Base-by-base conservation (phyloP, 2,113 vertebrate species). In the Triplophysa tibetana region DNA sequence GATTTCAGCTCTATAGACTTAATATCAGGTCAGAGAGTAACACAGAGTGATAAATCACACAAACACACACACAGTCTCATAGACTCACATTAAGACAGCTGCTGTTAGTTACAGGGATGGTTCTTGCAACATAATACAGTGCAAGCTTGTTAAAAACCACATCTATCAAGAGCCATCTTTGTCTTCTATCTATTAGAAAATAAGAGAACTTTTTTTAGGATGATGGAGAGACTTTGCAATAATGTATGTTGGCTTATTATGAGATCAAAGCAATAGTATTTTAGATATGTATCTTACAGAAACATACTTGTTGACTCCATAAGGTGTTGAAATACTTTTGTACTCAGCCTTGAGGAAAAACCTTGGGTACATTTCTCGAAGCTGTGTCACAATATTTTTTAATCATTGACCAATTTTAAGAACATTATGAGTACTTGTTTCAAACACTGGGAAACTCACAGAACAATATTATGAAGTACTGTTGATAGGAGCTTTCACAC, bases 41-140 rank as follows among this genome's bases (percentile, higher is more conserved):
- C 84, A 88, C 85, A 86, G 85, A 83, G 54, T 58, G 80, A 90
- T 92, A 91, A 93, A 93, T 91, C 89, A 69, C 63, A 48, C 72
- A 75, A 48, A 60, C 16, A 78, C 50, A 67, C 63, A 58, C n/a
- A 60, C 14, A n/a, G 11, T 64, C 43, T 70, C 54, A 72, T 19
- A 12, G 26, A 58, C 43, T 21, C 16, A 11, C 43, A 50, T 50
- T 14, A 8, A 75, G 60, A 78, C 85, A 62, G 14, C 78, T 83
- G 86, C 75, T 78, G 83, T 88, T 90, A 92, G 83, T 88, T 90
- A 92, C 91, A 88, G 90, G 88, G 84, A 85, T 87, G 85, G 87
- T 86, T 82, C 64, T 67, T 90, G 89, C 90, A 88, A 91, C 88
- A 91, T 90, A 89, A 85, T 87, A 81, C 85, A 79, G 82, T 88